Base-by-base conservation (phyloP, 2,888 invertebrate genomes). In the Mythimna impura region DNA sequence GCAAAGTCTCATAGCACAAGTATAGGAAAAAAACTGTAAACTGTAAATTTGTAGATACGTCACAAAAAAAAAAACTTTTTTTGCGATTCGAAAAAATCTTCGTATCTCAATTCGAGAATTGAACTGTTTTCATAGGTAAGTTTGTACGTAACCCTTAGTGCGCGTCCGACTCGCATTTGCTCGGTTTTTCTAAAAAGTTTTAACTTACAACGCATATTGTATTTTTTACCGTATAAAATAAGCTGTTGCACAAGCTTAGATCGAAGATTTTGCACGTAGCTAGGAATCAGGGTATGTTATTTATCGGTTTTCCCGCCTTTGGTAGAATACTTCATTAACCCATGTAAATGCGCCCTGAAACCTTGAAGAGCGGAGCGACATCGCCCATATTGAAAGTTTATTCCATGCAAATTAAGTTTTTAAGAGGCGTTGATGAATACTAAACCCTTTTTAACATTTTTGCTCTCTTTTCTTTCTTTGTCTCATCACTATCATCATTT, bases 311-410 rank as follows among this genome's bases (percentile, higher is more conserved):
- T 20, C 30, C 8, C 60, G 36, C 12, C 22, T 54, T 12, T n/a
- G 52, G 34, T 30, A 20, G 10, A 25, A 3, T 25, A n/a, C 52
- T 54, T 69, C 34, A 76, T 68, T 61, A 47, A 30, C 14, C 36
- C 40, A 50, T 77, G 60, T 54, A 74, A 76, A 74, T 76, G 47
- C 40, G 60, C 14, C n/a, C 43, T 76, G 60, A 57, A 64, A 12
- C 36, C 14, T 17, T 66, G 22, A 75, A 66, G 47, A 17, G 54
- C 43, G 54, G 17, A 50, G 22, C 64, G 34, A 50, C 47, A 50
- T 62, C 52, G n/a, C 34, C 73, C n/a, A 36, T 66, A 58, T 66
- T 75, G 76, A 66, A 50, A 65, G 55, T 57, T 55, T 73, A 57
- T 73, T 65, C 47, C 36, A 66, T 76, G 66, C 57, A 66, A 66